Base-by-base conservation (phyloP, 2,888 invertebrate genomes). In the Plutella xylostella region DNA sequence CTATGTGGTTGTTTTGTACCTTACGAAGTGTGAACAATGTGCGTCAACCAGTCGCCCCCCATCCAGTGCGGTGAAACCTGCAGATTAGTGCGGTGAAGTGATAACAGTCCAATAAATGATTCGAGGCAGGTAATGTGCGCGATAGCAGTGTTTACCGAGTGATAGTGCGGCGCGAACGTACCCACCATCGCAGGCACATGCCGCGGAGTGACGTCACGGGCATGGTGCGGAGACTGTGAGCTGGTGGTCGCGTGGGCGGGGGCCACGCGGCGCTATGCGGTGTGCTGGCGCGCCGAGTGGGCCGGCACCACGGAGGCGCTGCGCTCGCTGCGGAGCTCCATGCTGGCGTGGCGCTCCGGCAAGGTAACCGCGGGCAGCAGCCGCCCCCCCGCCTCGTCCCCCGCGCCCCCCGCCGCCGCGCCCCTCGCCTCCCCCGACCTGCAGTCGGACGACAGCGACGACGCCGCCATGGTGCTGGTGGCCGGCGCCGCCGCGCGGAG, bases 291-390 rank as follows among this genome's bases (percentile, higher is more conserved):
- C 60, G 67, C 64, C 58, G 67, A 71, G 73, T 70, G 75, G 73
- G 72, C 70, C 70, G 68, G 69, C 74, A 82, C 75, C 71, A 83
- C 83, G 83, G 82, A 82, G 80, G 73, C 80, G 64, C 73, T 83
- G 69, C 77, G 79, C 68, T 70, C 72, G 65, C 69, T 83, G 64
- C 78, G 74, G 68, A 77, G 69, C 63, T 76, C 79, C 62, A 83
- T 83, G 82, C 75, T 80, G 70, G 69, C 79, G 59, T 80, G 82
- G 82, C 53, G 65, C 51, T 51, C 65, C 59, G 62, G 70, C 55
- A 59, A 64, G 59, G 61, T 64, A 54, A 55, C 65, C 52, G 66
- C 69, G 59, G 64, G 72, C 53, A 55, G 67, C 50, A 65, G 73
- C 43, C 62, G 63, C 55, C 59, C 58, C 49, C 52, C 59, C 60